Base-by-base conservation (phyloP, 2,113 vertebrate species). In the Peucedramus taeniatus region DNA sequence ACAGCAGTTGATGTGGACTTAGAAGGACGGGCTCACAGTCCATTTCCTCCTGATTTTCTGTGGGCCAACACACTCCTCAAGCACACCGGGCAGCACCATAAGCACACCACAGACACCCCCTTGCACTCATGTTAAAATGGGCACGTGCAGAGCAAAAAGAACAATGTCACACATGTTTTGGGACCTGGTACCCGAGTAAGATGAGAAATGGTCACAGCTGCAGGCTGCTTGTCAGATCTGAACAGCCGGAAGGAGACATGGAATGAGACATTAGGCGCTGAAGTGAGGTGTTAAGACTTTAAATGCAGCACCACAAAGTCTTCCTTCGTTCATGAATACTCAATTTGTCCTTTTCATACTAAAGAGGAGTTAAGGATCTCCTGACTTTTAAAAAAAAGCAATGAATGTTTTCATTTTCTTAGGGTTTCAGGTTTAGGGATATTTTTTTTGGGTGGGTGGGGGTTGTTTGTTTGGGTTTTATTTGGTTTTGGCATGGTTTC, bases 211-310 rank as follows among this genome's bases (percentile, higher is more conserved):
- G 63, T 30, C 66, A 66, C 66, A 47, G 4, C 18, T 30, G 33
- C 17, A 6, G 49, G 53, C n/a, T 42, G 18, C 33, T 31, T 23
- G 27, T 50, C 44, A 26, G 31, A 33, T 11, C 33, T 39, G 53
- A 63, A 24, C 22, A 61, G 26, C 16, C 5, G 0, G n/a, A 83
- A 35, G 24, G 11, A 51, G 81, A 56, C 3, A 13, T 0, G 0
- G 15, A 47, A 31, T 31, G 12, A 60, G 27, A 49, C 28, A 33
- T 28, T 0, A 50, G 59, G 72, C 40, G 39, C 50, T n/a, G 10
- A 40, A 57, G 10, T 3, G 1, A 57, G 6, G 24, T 8, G 17
- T 35, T 35, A 30, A 31, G 59, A 35, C 19, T 68, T 75, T 1
- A 68, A 68, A 68, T 3, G 26, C 23, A 68, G 33, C 40, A 86